Base-by-base conservation (phyloP, 2,888 invertebrate species). In the Caenorhabditis angaria region DNA sequence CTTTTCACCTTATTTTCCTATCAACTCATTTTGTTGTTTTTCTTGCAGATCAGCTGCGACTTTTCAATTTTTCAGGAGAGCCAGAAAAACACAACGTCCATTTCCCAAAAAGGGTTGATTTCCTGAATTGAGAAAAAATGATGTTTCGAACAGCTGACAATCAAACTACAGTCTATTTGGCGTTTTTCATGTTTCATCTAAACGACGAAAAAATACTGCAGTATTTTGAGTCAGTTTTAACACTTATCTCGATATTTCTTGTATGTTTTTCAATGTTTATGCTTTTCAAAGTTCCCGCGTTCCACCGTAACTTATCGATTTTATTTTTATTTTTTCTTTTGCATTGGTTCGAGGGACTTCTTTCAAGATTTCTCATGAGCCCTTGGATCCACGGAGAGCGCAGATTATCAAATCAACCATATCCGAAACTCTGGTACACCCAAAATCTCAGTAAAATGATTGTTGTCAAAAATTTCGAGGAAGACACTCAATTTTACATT, bases 271-370 rank as follows among this genome's bases (percentile, higher is more conserved):
- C 53, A 12, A 29, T 56, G 18, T 66, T 47, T 29, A 20, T 55
- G 3, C 48, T 35, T 47, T 12, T 55, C 25, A 55, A 29, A 48
- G 50, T 68, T 6, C 22, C 58, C 47, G 29, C 57, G 6, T 68
- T 68, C 50, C 68, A 68, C 29, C 54, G 18, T 8, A 68, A 68
- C 28, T 27, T 68, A 27, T 48, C 63, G 8, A 25, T 53, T n/a
- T 50, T 68, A 24, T 25, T 60, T 22, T 29, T 68, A 12, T 28
- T 59, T 8, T 41, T 56, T 24, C 47, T 59, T 12, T 3, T 59
- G 14, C 68, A 68, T 47, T 68, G 55, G 54, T 35, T 55, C 3
- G 63, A 68, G 35, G 12, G 48, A 2, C 0, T 68, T 20, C 12
- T 58, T 6, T 59, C 59, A 0, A 68, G 55, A 14, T 5, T 54